Evolutionary conservation across 2,797 vertebrate genomes (phyloP), one percentile per base, ranked within the genome.

Genomic region (Sciurus carolinensis): DNA sequence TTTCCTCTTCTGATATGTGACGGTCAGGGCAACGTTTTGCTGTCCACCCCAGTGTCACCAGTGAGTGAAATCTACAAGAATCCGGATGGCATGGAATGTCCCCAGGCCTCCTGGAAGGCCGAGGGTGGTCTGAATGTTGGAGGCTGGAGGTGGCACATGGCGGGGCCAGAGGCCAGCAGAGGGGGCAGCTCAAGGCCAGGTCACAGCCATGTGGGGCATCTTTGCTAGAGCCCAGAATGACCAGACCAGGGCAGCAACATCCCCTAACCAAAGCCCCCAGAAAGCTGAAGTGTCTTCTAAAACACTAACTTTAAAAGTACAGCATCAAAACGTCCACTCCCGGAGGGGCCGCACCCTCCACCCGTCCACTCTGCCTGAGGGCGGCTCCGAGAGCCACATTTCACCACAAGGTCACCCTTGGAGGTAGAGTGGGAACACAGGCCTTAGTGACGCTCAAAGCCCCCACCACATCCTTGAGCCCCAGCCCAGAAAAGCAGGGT

Each of bases 71-170:
- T 7, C 44, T 80, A 15, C 28, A 57, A 69, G 66, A 73, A 6
- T 52, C 67, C 12, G 80, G 3, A 33, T 52, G 8, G 1, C 0
- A 0, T 13, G 77, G 66, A 69, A 54, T 12, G 17, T 28, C 66
- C 39, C 44, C 84, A 24, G 66, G 10, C 7, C n/a, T 33, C 30
- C 39, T 6, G 11, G 36, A 39, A 42, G n/a, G 30, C 15, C 0
- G 2, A 28, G 22, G 0, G 1, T 28, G 4, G 3, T 30, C 33
- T 30, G 39, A 30, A 20, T 2, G 12, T 57, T 24, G 2, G 7
- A 20, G 30, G 47, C 2, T 18, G 0, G 13, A 24, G 50, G 59
- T 12, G 26, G 26, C 13, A 13, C 5, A 4, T 33, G 30, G 64
- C 13, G 64, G 64, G 64, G 30, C 36, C 17, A 39, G 18, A 18